Evolutionary conservation across 2,113 vertebrate genomes (phyloP).

Genomic region (Petaurus breviceps): DNA sequence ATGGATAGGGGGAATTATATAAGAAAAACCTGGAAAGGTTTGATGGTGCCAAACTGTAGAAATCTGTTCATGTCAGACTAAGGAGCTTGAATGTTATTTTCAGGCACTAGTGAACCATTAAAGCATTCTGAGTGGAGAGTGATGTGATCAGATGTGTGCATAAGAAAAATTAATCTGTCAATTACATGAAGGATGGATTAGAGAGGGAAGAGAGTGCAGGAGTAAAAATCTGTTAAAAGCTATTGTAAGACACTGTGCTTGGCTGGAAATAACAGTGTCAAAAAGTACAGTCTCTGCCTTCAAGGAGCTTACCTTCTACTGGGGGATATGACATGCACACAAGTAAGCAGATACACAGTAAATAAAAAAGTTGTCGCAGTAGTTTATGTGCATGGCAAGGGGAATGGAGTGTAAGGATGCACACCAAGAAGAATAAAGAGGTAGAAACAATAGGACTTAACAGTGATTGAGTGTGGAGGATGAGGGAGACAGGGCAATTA

Average conservation of each 20-base stretch:
- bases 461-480: not conserved
- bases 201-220: not conserved
- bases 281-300: not conserved
- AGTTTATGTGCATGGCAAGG: not conserved
- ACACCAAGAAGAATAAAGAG: not conserved
- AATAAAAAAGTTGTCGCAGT: not conserved
- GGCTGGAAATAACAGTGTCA: not conserved
- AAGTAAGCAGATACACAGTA: not conserved
- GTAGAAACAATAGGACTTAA: not conserved
- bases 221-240: not conserved
- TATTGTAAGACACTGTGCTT: not conserved
- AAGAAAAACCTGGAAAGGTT: not conserved
- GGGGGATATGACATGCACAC: not conserved
- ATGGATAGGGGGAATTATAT: not conserved
- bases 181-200: not conserved
- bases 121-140: not conserved
- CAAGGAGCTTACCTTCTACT: not conserved
- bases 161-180: not conserved
- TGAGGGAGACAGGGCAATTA: not conserved
- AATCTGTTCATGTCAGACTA: not conserved
- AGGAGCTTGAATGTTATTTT: not conserved
- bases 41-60: not conserved
- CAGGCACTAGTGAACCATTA: not conserved
- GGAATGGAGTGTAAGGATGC: not conserved
- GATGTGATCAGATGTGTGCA: not conserved